Percentiles rank a stretch among this genome's conserved stretches.
Evolutionary conservation across 2,113 vertebrate genomes (phyloP).

Genomic region (Grus americana): DNA sequence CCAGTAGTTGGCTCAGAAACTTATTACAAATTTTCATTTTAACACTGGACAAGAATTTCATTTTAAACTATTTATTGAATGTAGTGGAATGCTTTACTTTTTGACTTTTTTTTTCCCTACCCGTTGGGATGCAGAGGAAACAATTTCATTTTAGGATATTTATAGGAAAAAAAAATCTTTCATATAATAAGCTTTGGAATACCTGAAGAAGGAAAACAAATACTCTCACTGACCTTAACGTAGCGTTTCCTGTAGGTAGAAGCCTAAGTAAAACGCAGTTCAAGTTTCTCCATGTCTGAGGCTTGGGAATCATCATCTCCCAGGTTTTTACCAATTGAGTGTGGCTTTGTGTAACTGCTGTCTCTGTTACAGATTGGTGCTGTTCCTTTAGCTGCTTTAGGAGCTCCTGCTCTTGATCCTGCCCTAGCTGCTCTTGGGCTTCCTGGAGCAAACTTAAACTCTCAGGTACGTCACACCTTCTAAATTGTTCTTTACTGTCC

Average conservation of each 20-base stretch:
- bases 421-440: conserved; percentile 94
- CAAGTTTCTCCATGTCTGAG: neutral
- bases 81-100: neutral
- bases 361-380: conserved; percentile 87
- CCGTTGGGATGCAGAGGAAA: neutral
- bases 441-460: conserved; percentile 90
- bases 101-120: too few species aligned
- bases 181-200: neutral
- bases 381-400: conserved; percentile 88
- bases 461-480: conserved; percentile 78
- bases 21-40: fast-evolving
- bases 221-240: neutral
- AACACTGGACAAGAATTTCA: neutral
- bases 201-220: neutral
- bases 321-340: fast-evolving
- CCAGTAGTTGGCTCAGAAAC: neutral
- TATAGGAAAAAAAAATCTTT: neutral
- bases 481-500: neutral
- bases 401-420: conserved; percentile 91
- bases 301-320: neutral
- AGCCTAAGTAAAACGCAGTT: neutral
- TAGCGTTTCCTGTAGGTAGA: neutral
- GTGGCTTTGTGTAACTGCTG: neutral
- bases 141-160: neutral
- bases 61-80: neutral